Evolutionary conservation across 1,140 invertebrate species (phyloP), one percentile per base, ranked within the genome.

Genomic region (Doryteuthis pealeii): DNA sequence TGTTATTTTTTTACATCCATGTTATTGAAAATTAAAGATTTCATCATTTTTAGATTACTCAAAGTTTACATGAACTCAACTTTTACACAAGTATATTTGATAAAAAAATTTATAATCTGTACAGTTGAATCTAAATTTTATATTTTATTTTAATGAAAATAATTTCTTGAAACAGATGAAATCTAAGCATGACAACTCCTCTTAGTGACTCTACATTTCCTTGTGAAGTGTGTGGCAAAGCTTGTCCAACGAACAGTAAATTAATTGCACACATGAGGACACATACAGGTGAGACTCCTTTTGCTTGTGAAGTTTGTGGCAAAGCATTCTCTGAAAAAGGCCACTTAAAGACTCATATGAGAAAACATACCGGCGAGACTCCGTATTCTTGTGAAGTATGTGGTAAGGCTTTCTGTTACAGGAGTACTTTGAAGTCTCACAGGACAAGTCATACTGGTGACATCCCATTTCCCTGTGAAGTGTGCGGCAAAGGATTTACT

Each of bases 261-360:
- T 28, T 77, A 22, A 70, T 18, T 30, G 33, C 28, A 30, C 76
- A 77, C 30, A 43, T 72, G 75, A 72, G 82, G 26, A 82, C 80
- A 75, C 94, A 95, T 86, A 94, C 94, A 54, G 95, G 95, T 84
- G 94, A 95, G 87, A 95, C 95, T 82, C 94, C 94, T 0, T 95
- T 94, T 87, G 92, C 92, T 2, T 96, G 94, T 87, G 91, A 94
- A 22, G 94, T 95, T 83, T 95, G 94, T 86, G 93, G 93, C 22
- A 90, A 94, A 65, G 94, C 93, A 83, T 95, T 95, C 78, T 83
- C 89, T 33, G 81, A 83, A 35, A 76, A 79, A 67, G 83, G 81
- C 45, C 54, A 68, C 5, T 18, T 75, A 30, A 70, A 32, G 31
- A 35, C 30, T 35, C 76, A 77, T 32, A 70, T 72, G 75, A 72